Evolutionary conservation across 2,113 vertebrate species (phyloP).

Genomic region (Protomyctophum bolini): DNA sequence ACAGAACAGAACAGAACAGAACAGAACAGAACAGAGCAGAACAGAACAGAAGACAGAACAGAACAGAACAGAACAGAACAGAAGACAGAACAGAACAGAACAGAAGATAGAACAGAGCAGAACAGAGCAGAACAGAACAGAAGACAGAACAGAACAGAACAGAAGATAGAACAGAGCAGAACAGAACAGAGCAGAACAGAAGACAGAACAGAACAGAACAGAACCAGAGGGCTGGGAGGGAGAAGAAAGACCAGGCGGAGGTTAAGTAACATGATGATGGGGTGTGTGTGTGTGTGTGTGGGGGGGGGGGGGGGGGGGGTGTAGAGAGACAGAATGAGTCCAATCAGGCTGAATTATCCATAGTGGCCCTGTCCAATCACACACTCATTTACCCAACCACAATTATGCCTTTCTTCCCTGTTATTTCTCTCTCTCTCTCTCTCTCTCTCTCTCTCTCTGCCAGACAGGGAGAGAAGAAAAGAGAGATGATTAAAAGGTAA

Average conservation of each 20-base stretch:
- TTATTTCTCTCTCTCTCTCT: constrained; percentile 1
- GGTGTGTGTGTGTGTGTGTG: background rate
- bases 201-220: constrained; percentile 20
- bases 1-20: too few species aligned
- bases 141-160: too few species aligned
- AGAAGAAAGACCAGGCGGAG: constrained; percentile 27
- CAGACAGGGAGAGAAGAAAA: constrained; percentile 40
- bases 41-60: too few species aligned
- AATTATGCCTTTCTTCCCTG: background rate
- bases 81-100: too few species aligned
- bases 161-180: too few species aligned
- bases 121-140: too few species aligned
- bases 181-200: background rate
- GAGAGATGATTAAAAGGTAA: constrained; percentile 62
- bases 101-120: too few species aligned
- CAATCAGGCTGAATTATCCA: constrained; percentile 59
- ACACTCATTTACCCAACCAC: constrained; percentile 35
- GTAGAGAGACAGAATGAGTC: constrained; percentile 3
- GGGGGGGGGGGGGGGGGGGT: constrained; percentile 4
- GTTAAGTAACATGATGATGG: constrained; percentile 43
- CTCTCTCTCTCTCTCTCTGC: constrained; percentile 7
- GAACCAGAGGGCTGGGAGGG: too few species aligned
- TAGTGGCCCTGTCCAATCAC: constrained; percentile 39
- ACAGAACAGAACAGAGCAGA: too few species aligned
- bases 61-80: too few species aligned